Conservation (phyloP, 1,140 invertebrate species). For the Drosophila lini region DNA sequence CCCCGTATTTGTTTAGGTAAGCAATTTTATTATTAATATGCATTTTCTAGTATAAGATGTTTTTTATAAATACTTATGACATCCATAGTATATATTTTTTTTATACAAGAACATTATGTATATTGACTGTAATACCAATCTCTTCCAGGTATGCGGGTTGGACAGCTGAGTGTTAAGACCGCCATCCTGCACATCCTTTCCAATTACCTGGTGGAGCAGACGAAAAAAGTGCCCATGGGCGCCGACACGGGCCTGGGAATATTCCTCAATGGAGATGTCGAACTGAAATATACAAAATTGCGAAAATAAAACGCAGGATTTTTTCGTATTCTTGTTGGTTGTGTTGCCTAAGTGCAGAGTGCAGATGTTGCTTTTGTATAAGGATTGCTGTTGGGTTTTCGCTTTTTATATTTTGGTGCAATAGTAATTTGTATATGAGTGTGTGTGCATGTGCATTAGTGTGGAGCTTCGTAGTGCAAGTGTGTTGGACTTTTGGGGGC, state of each 20-base stretch:
- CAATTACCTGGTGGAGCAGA: constrained; percentile 55
- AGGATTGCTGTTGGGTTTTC: constrained; percentile 24
- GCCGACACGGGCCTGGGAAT: constrained; percentile 60
- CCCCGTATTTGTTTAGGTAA: constrained; percentile 87
- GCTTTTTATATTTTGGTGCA: constrained; percentile 37
- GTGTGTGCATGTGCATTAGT: constrained; percentile 5
- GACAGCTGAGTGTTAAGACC: constrained; percentile 63
- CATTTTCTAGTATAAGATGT: too few relatives aligned
- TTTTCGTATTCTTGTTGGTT: constrained; percentile 12
- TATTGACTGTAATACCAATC: neutral
- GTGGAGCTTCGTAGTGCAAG: constrained; percentile 17
- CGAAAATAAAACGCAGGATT: constrained; percentile 27
- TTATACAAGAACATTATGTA: neutral
- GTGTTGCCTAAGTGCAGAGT: constrained; percentile 26
- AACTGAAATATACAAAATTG: constrained; percentile 67
- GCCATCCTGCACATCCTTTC: constrained; percentile 61
- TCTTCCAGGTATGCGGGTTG: constrained; percentile 59
- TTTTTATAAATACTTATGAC: neutral
- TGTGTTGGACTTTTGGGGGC: constrained; percentile 58
- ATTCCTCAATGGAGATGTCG: constrained; percentile 63
- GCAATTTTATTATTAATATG: neutral
- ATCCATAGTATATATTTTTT: neutral
- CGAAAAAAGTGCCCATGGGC: constrained; percentile 46
- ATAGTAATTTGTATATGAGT: constrained; percentile 43
- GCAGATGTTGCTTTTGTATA: constrained; percentile 32